A percentile compares a stretch with the other conserved stretches of the same genome.
phyloP scores from a whole-genome alignment of 2,797 vertebrate genomes.

The Notamacropus eugenii region DNA sequence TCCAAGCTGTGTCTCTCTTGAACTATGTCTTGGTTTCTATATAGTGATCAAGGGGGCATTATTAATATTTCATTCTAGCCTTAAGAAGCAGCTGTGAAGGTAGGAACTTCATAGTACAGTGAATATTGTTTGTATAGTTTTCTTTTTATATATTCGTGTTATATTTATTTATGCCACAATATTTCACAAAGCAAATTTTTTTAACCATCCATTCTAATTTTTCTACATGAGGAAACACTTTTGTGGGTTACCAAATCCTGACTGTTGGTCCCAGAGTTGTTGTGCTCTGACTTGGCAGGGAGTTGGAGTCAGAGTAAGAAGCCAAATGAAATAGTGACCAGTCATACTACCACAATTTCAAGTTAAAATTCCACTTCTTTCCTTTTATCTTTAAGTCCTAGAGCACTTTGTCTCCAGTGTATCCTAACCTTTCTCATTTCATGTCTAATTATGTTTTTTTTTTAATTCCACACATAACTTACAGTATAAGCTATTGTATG shows the following conservation, averaged over 20 bases:
- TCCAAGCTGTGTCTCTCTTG: conserved; percentile 30
- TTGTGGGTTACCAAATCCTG: background rate
- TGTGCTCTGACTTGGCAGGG: background rate
- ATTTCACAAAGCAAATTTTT: conserved; percentile 8
- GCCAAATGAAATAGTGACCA: background rate
- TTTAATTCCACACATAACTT: background rate
- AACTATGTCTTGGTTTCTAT: conserved; percentile 26
- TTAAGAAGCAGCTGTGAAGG: conserved; percentile 2
- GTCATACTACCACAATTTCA: background rate
- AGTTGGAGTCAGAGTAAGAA: background rate
- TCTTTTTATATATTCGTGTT: too few species aligned
- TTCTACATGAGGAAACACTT: background rate
- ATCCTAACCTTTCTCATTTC: background rate
- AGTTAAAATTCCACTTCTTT: background rate
- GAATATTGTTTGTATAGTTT: background rate
- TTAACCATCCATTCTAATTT: background rate
- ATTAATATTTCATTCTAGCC: background rate
- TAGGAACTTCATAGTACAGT: background rate
- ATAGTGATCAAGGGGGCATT: background rate
- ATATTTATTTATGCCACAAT: background rate
- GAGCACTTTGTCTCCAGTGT: background rate
- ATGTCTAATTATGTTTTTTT: background rate
- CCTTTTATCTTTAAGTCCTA: background rate
- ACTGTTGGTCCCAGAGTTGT: background rate
- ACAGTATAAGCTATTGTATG: background rate